Base-by-base conservation (phyloP, 1,140 invertebrate genomes). In the Hesperophylax magnus region DNA sequence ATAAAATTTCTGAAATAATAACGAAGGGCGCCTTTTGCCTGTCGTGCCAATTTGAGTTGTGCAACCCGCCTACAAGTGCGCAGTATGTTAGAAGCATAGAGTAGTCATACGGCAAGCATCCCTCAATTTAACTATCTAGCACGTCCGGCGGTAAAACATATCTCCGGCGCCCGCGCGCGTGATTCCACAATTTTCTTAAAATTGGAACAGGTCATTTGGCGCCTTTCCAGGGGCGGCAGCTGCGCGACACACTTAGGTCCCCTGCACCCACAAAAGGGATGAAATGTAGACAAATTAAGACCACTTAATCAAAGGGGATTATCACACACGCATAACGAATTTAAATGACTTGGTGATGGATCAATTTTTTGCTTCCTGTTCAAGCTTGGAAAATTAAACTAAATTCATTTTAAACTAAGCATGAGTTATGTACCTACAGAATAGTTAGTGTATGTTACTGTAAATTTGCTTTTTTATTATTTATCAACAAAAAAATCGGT, bases 81-180 rank as follows among this genome's bases (percentile, higher is more conserved):
- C 56, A 22, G 56, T 58, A 58, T 22, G 56, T 58, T 58, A 47
- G 56, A 58, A 18, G 56, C 20, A 17, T 4, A 17, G 24, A 65
- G 67, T 22, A 71, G 67, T 71, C 74, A 77, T 54, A 77, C 54
- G 18, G 24, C 74, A 15, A 24, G 74, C 74, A 77, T 77, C 81
- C 81, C 76, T 82, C 81, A 80, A 71, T 82, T 80, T 82, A 72
- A 77, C 72, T 74, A 77, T 77, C 52, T 60, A 58, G 78, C 81
- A 82, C 81, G 81, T 82, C 58, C 81, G 74, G 72, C 58, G 72
- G 78, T 82, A 82, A 82, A 82, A 72, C 81, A 82, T 80, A 82
- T 82, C 74, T 82, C 77, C 52, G 77, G 71, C 18, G 54, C 75
- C 56, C 27, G 63, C 53, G 81, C 81, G 71, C 81, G 81, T 82